These are phyloP conservation scores for Formicarius rufipectus DNA, from an alignment of 2,113 vertebrate genomes.

Conservation along the genomic window DNA sequence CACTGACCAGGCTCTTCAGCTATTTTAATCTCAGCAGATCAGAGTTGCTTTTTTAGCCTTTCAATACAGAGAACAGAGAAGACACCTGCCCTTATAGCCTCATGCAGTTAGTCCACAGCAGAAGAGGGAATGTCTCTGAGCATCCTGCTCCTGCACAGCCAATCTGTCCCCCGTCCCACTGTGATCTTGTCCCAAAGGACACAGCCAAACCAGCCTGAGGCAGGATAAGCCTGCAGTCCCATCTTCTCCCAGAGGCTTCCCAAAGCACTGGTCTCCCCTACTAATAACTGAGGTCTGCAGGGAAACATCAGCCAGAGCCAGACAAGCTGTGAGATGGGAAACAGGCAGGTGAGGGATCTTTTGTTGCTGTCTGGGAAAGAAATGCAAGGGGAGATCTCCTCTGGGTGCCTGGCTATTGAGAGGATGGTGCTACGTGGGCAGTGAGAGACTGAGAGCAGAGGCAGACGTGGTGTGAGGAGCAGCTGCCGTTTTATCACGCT, in stretches of 20 bases:
- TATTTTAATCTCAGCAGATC: background rate
- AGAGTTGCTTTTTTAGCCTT: background rate
- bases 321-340: background rate
- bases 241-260: background rate
- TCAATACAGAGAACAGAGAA: background rate
- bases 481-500: background rate
- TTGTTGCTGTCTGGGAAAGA: background rate
- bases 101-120: fast-evolving
- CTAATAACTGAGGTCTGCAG: background rate
- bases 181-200: background rate
- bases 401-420: background rate
- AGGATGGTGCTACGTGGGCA: background rate
- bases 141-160: background rate
- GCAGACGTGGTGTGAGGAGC: background rate
- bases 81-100: background rate
- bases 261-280: background rate
- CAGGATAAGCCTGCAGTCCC: background rate
- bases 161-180: background rate
- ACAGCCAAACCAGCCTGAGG: background rate
- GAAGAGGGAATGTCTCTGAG: background rate
- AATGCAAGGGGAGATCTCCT: background rate
- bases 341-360: background rate
- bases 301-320: background rate
- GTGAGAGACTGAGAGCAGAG: background rate
- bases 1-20: background rate